Evolutionary conservation across 1,140 invertebrate genomes (phyloP), one percentile per base, ranked within the genome.

Genomic region (Megathymus violae): DNA sequence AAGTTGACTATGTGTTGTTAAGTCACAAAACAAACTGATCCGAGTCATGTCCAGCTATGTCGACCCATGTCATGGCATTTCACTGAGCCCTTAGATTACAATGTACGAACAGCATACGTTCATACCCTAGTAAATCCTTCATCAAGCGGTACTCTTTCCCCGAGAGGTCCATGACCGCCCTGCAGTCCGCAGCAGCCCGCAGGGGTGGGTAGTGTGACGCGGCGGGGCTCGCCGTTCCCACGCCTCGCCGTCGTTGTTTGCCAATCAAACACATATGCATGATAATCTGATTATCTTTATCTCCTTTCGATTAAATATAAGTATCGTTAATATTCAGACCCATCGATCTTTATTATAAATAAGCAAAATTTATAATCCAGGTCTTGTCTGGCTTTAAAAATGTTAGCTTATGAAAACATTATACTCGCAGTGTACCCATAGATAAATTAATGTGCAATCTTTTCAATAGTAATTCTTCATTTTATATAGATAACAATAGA

Each of bases 241-340:
- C 51, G 50, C 50, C 6, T 2, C 19, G 27, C 27, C 4, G 14
- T n/a, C n/a, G n/a, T n/a, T 52, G 36, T 40, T 52, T 40, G 50
- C 51, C 5, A 11, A 43, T 52, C 19, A 22, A 40, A 16, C 15
- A 13, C 17, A 52, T 41, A 54, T 3, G 19, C 10, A 16, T 7
- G 22, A 19, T 54, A 54, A 54, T 19, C 51, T 41, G 50, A 52
- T 52, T 40, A 52, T 52, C 50, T 40, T 40, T 41, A 19, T 10
- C 19, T 36, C 34, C 27, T 36, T 50, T 41, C 25, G 50, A 52
- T 52, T 51, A n/a, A n/a, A 52, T 22, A 9, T 31, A 9, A 9
- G 27, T 31, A 31, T 1, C 27, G 9, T 31, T 31, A 13, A 25
- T 41, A 41, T 22, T 16, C 36, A 11, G 17, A 41, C 16, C 2